Evolutionary conservation across 2,797 vertebrate genomes (phyloP).

Genomic region (Gymnopithys bicolor): DNA sequence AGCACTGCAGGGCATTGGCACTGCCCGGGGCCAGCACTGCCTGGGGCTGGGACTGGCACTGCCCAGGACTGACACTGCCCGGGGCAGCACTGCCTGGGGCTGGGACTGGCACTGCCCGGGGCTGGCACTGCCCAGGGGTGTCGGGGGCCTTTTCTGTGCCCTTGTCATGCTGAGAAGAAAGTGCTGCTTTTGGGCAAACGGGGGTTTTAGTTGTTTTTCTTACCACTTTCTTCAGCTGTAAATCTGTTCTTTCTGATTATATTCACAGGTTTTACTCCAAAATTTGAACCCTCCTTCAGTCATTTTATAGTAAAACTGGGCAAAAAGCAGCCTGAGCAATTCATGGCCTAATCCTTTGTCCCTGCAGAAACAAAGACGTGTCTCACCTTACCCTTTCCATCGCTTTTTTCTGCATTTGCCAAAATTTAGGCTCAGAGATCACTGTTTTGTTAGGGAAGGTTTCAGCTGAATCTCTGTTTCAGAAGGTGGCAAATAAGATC

Average conservation of each 20-base stretch:
- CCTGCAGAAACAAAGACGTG: background rate
- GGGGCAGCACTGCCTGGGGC: no score
- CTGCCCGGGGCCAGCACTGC: no score
- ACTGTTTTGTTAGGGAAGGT: background rate
- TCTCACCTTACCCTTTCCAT: background rate
- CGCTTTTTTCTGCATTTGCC: background rate
- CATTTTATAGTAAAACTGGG: background rate
- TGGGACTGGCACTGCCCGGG: no score
- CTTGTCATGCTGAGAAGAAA: background rate
- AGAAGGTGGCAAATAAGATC: background rate
- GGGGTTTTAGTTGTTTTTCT: background rate
- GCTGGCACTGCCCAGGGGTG: no score
- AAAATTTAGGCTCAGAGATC: background rate
- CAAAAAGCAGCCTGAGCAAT: background rate
- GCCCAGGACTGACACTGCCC: no score
- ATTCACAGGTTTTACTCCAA: background rate
- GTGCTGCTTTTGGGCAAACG: rapidly evolving
- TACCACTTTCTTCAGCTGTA: background rate
- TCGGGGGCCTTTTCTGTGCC: background rate
- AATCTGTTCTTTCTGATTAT: background rate
- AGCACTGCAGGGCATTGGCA: no score
- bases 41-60: no score
- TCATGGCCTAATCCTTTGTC: background rate
- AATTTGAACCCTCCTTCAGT: background rate
- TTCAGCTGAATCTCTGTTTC: background rate